Conservation (phyloP, 2,888 invertebrate species). For the Xiphydria camelus region DNA sequence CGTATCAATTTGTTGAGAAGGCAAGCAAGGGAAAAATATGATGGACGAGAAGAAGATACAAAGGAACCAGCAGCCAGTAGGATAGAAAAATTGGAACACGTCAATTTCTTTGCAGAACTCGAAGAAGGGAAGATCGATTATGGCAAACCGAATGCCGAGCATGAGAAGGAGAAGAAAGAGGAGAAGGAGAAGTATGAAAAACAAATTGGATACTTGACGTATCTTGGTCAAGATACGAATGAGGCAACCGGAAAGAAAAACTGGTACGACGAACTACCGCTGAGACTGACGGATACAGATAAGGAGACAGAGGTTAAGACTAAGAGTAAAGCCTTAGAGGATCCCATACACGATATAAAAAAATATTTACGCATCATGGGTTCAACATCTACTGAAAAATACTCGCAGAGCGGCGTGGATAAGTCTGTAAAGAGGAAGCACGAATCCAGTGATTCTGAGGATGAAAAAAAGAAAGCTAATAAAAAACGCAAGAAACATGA, state of each 20-base stretch:
- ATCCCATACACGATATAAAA: slow-evolving; percentile 76
- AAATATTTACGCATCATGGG: slow-evolving; percentile 58
- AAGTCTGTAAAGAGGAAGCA: slow-evolving; percentile 42
- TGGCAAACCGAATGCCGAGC: slow-evolving; percentile 77
- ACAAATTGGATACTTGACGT: slow-evolving; percentile 94
- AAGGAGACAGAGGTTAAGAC: slow-evolving; percentile 67
- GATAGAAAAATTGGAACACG: slow-evolving; percentile 60
- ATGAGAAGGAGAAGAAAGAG: slow-evolving; percentile 85
- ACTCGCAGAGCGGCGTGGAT: slow-evolving; percentile 17
- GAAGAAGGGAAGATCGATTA: slow-evolving; percentile 72
- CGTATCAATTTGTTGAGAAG: slow-evolving; percentile 72
- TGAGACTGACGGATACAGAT: slow-evolving; percentile 59
- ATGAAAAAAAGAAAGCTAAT: slow-evolving; percentile 26
- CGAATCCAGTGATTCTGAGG: slow-evolving; percentile 31
- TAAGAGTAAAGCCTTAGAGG: slow-evolving; percentile 69
- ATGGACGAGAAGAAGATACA: slow-evolving; percentile 32
- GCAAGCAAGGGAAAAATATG: slow-evolving; percentile 64
- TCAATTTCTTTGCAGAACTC: slow-evolving; percentile 86
- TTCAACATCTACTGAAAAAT: slow-evolving; percentile 20
- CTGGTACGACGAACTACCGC: slow-evolving; percentile 84
- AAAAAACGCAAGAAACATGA: slow-evolving; percentile 42
- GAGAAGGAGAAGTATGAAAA: slow-evolving; percentile 97
- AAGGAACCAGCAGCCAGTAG: slow-evolving; percentile 17
- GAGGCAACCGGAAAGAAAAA: slow-evolving; percentile 82
- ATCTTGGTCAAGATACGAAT: slow-evolving; percentile 91